These are phyloP conservation scores for Acanthaster planci DNA, from an alignment of 35 echinoderm and acorn worm species.

Conservation along the genomic window DNA sequence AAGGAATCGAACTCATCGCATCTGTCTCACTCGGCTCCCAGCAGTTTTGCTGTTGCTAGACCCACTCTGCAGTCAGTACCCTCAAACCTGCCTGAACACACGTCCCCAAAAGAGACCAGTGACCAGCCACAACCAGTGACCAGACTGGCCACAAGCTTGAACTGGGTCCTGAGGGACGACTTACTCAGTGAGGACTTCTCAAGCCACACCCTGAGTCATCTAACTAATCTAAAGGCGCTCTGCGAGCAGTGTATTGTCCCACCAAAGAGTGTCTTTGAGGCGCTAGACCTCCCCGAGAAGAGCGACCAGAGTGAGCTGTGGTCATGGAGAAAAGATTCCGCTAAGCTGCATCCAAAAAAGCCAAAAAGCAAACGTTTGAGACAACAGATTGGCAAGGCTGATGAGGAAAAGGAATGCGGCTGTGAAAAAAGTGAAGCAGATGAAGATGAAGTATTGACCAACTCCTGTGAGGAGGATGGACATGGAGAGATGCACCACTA, in stretches of 20 bases:
- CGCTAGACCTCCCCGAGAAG: neutral
- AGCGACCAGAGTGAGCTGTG: neutral
- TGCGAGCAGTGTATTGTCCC: slow-evolving; percentile 9
- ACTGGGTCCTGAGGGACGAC: neutral
- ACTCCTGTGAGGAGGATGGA: neutral
- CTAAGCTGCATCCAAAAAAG: neutral
- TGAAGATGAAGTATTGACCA: neutral
- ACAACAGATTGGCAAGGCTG: neutral
- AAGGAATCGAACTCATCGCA: neutral
- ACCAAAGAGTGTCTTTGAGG: neutral
- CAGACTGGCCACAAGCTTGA: neutral
- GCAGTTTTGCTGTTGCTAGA: too few species aligned
- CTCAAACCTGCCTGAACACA: too few species aligned
- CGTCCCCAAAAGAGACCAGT: neutral
- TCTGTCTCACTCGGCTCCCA: neutral
- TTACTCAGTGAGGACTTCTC: neutral
- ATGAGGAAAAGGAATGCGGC: neutral
- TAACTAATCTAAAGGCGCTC: neutral
- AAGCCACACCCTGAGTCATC: neutral
- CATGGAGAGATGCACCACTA: neutral
- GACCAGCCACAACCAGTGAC: neutral
- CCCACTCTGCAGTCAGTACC: too few species aligned
- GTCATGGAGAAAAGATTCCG: neutral
- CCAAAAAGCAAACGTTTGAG: neutral
- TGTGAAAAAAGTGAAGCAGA: neutral